Evolutionary conservation across 1,140 invertebrate species (phyloP).

Genomic region (Diorhabda sublineata): DNA sequence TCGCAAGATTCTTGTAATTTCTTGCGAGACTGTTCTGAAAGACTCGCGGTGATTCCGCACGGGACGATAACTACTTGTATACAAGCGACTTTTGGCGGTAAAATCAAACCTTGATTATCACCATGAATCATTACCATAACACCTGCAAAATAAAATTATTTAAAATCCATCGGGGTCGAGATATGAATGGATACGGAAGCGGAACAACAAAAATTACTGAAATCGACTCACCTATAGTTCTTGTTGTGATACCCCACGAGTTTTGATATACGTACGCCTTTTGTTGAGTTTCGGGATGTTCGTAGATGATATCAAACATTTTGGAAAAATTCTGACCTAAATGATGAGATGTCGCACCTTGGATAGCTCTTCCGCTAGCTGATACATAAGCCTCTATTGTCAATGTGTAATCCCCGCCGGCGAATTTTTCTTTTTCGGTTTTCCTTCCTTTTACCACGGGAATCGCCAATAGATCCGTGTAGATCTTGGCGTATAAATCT

Average conservation of each 20-base stretch:
- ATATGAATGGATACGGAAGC: too few relatives aligned
- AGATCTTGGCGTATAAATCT: slow-evolving; percentile 85
- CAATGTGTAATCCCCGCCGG: slow-evolving; percentile 95
- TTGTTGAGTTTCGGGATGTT: slow-evolving; percentile 87
- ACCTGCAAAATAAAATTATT: slow-evolving; percentile 51
- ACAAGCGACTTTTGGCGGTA: slow-evolving; percentile 88
- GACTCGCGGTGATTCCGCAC: slow-evolving; percentile 88
- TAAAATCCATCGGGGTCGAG: too few relatives aligned
- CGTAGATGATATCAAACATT: slow-evolving; percentile 97
- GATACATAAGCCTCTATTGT: slow-evolving; percentile 95
- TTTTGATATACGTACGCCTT: slow-evolving; percentile 94
- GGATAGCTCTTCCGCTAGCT: slow-evolving; percentile 91
- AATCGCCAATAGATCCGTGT: slow-evolving; percentile 89
- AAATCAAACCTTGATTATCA: slow-evolving; percentile 92
- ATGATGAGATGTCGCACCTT: slow-evolving; percentile 97
- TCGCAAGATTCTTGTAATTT: slow-evolving; percentile 70
- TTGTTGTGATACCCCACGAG: slow-evolving; percentile 96
- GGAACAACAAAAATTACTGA: too few relatives aligned
- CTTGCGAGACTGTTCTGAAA: slow-evolving; percentile 67
- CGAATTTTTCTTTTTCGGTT: slow-evolving; percentile 99
- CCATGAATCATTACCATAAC: slow-evolving; percentile 96
- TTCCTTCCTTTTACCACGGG: slow-evolving; percentile 94
- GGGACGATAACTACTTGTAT: slow-evolving; percentile 89
- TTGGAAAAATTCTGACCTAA: slow-evolving; percentile 98
- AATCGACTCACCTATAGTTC: slow-evolving; percentile 72